Conservation (phyloP, 2,113 vertebrate genomes). For the Anoura caudifer region DNA sequence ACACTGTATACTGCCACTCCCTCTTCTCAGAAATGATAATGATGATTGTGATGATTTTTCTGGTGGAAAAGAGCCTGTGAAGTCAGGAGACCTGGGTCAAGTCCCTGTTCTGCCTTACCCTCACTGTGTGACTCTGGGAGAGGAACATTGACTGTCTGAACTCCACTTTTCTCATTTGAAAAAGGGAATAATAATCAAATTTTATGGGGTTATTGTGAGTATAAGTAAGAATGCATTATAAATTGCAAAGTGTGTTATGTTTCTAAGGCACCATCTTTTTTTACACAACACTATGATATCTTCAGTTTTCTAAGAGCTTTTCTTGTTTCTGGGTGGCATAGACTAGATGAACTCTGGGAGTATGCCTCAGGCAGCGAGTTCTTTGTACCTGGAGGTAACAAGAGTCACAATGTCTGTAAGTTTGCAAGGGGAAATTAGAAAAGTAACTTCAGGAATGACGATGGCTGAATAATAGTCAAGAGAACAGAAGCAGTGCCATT, state of each 20-base stretch:
- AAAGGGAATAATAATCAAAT: neutral
- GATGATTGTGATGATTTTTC: neutral
- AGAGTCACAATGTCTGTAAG: neutral
- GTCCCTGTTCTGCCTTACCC: neutral
- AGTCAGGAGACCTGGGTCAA: neutral
- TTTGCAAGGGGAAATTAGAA: neutral
- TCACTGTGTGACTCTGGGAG: neutral
- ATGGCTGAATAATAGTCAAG: neutral
- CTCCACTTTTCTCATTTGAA: neutral
- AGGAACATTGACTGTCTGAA: neutral
- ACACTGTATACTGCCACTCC: neutral
- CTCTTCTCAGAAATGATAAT: neutral
- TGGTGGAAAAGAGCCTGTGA: neutral
- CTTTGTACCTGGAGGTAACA: conserved; percentile 30
- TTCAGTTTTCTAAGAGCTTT: neutral
- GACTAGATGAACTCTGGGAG: neutral
- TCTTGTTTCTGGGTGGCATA: neutral
- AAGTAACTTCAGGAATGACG: neutral
- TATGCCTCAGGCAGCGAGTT: neutral
- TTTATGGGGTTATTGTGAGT: neutral
- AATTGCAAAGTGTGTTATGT: neutral
- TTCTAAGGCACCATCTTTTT: neutral
- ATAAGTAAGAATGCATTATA: neutral
- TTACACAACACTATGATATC: neutral
- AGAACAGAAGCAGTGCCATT: neutral